Evolutionary conservation across 2,113 vertebrate genomes (phyloP).

Genomic region (Phasianus colchicus): DNA sequence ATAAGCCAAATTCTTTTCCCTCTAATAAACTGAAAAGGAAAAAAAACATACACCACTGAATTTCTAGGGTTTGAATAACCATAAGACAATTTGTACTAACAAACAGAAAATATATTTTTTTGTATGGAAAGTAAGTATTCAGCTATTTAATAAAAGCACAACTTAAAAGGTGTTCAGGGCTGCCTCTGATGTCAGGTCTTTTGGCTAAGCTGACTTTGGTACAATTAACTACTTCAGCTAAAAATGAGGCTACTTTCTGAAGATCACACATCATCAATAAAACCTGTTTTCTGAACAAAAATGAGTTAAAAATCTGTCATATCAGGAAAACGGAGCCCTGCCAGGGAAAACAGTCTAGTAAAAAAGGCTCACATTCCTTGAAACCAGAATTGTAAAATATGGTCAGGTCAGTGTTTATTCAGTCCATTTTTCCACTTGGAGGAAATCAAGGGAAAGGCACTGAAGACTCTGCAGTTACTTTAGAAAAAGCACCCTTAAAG

Average conservation of each 20-base stretch:
- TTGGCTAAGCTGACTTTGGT: neutral
- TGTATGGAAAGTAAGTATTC: neutral
- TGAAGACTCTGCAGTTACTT: slow-evolving; percentile 45
- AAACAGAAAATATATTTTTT: neutral
- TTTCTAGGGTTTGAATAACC: neutral
- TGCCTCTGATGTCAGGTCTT: neutral
- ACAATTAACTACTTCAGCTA: neutral
- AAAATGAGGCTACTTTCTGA: neutral
- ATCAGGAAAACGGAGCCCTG: slow-evolving; percentile 33
- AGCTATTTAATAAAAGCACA: neutral
- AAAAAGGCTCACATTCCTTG: slow-evolving; percentile 48
- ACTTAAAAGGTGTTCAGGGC: neutral
- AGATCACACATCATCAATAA: slow-evolving; percentile 50
- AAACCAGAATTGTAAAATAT: slow-evolving; percentile 36
- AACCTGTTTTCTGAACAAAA: slow-evolving; percentile 23
- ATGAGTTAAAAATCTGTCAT: slow-evolving; percentile 24
- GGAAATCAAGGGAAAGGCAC: slow-evolving; percentile 31
- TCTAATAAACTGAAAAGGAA: neutral
- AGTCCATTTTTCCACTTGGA: slow-evolving; percentile 41
- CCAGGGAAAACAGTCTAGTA: slow-evolving; percentile 43
- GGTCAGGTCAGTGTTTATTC: slow-evolving; percentile 47
- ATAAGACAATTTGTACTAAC: neutral
- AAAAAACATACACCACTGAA: neutral
- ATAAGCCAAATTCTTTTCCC: neutral
- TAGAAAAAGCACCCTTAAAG: neutral